Percentiles rank a stretch among this genome's conserved stretches.
phyloP scores from a whole-genome alignment of 2,113 vertebrate genomes.

The Anoplopoma fimbria region DNA sequence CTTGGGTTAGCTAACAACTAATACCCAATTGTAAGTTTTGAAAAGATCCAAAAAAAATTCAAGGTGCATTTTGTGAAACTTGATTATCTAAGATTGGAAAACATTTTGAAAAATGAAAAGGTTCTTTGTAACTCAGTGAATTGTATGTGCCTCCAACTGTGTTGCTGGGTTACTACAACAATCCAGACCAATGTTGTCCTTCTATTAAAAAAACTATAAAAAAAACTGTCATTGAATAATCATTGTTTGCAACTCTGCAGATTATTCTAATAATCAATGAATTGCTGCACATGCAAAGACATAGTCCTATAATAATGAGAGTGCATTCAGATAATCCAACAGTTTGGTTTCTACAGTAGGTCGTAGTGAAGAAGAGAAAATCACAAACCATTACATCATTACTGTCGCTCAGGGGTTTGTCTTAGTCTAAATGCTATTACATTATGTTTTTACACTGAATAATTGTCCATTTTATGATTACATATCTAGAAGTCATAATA shows the following conservation, averaged over 20 bases:
- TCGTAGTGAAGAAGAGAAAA: background rate
- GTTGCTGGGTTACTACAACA: background rate
- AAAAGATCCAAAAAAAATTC: too few relatives aligned
- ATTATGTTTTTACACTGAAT: background rate
- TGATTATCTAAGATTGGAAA: background rate
- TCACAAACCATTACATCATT: background rate
- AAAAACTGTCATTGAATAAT: background rate
- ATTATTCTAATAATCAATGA: background rate
- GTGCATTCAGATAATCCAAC: background rate
- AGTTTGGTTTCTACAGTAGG: background rate
- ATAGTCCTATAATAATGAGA: too few relatives aligned
- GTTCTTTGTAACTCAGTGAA: background rate
- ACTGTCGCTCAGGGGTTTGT: background rate
- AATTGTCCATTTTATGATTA: background rate
- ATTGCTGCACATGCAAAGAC: background rate
- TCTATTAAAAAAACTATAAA: background rate
- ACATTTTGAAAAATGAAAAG: background rate
- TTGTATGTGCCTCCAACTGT: background rate
- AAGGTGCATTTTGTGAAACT: background rate
- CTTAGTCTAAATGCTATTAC: background rate
- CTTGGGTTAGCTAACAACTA: background rate
- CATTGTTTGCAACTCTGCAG: background rate
- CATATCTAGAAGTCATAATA: background rate
- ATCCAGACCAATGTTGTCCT: background rate
- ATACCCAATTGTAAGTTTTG: background rate